These are phyloP conservation scores for Cyanoramphus novaezelandiae DNA, from an alignment of 2,113 vertebrate genomes.

Conservation along the genomic window DNA sequence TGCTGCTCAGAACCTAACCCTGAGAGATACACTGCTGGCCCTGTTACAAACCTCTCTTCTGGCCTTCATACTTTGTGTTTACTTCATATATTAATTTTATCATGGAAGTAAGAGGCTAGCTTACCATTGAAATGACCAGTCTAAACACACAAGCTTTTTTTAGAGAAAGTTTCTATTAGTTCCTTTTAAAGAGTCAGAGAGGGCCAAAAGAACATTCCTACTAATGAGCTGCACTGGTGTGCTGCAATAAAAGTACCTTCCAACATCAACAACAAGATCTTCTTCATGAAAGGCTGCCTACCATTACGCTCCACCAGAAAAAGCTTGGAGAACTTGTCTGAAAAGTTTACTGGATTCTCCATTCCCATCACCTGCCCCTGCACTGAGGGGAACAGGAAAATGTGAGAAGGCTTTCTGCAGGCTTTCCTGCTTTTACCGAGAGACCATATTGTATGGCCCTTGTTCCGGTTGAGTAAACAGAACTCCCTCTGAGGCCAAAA, in stretches of 20 bases:
- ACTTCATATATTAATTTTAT: background rate
- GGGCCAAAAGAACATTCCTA: background rate
- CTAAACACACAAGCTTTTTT: background rate
- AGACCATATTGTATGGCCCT: background rate
- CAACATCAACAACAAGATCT: background rate
- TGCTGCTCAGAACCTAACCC: background rate
- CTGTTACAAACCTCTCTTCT: background rate
- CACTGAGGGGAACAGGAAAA: background rate
- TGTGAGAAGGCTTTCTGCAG: background rate
- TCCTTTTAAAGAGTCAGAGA: background rate
- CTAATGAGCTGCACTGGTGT: background rate
- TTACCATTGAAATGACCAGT: background rate
- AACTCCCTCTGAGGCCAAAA: background rate
- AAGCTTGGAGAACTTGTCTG: background rate
- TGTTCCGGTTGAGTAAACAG: background rate
- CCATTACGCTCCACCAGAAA: background rate
- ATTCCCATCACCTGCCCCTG: background rate
- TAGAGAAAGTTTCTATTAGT: background rate
- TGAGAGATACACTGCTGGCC: background rate
- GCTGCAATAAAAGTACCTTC: background rate
- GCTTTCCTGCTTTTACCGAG: background rate
- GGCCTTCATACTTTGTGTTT: background rate
- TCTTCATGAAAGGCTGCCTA: background rate
- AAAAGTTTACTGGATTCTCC: background rate
- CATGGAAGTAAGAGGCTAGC: background rate